These are phyloP conservation scores for Aphidius colemani DNA, from an alignment of 2,888 invertebrate genomes.

Conservation along the genomic window DNA sequence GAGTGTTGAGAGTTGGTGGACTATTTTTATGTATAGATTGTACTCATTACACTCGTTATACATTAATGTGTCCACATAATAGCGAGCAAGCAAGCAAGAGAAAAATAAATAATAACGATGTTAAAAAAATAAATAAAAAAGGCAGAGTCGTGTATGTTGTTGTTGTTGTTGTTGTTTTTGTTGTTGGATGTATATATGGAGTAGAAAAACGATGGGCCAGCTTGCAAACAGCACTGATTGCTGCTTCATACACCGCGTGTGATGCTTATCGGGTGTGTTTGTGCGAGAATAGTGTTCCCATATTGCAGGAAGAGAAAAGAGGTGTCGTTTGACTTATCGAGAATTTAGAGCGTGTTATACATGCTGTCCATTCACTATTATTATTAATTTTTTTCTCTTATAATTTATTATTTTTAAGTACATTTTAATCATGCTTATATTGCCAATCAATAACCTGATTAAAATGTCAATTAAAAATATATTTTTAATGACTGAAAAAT, in stretches of 20 bases:
- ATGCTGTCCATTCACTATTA: background rate
- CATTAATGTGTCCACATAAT: no score
- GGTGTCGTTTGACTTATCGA: constrained; percentile 18
- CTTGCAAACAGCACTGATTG: constrained; percentile 6
- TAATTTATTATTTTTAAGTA: constrained; percentile 15
- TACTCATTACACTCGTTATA: background rate
- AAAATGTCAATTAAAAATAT: constrained; percentile 22
- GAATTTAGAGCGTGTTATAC: constrained; percentile 25
- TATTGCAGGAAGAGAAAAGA: constrained; percentile 3
- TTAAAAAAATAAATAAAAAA: no score
- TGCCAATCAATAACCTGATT: constrained; percentile 21
- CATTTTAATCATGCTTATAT: constrained; percentile 30
- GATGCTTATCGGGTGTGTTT: constrained; percentile 24
- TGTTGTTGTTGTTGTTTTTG: no score
- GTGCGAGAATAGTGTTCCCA: background rate
- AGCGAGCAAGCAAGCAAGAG: constrained; percentile 7
- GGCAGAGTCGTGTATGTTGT: no score
- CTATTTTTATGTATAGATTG: background rate
- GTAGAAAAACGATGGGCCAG: background rate
- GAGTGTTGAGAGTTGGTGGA: constrained; percentile 10
- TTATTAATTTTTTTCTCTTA: constrained; percentile 20
- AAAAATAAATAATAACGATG: no score
- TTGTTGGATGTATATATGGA: background rate
- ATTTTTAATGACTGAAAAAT: no score
- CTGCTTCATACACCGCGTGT: constrained; percentile 3